These are phyloP conservation scores for Pelagia noctiluca DNA, from an alignment of 30 jellyfish, hydroid and myxozoan species.

Conservation along the genomic window DNA sequence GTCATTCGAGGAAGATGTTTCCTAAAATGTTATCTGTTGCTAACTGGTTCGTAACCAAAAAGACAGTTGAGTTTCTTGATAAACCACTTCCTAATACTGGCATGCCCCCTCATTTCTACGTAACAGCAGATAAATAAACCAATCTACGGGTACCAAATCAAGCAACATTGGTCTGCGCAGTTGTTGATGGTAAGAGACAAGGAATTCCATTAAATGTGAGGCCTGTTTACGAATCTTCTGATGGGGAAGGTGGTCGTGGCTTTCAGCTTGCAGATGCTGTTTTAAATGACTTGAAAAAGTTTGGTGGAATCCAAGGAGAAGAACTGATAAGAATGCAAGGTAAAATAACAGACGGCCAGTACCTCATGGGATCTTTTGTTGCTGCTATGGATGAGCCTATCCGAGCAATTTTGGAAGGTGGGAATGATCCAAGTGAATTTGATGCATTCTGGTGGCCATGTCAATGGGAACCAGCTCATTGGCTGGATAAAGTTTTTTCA, in stretches of 20 bases:
- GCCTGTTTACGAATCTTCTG: slow-evolving; percentile 37
- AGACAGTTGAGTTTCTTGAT: background rate
- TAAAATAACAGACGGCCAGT: too few relatives aligned
- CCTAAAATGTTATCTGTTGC: too few relatives aligned
- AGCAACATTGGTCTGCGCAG: slow-evolving; percentile 40
- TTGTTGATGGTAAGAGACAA: slow-evolving; percentile 43
- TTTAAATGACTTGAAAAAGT: background rate
- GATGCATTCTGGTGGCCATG: slow-evolving; percentile 57
- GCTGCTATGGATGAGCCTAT: slow-evolving; percentile 31
- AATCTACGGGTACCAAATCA: slow-evolving; percentile 15
- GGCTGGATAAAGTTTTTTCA: slow-evolving; percentile 45
- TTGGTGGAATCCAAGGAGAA: background rate
- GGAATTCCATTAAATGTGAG: slow-evolving; percentile 11
- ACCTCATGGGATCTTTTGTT: too few relatives aligned
- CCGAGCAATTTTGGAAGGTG: background rate
- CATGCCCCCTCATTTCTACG: background rate
- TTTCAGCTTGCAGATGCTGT: slow-evolving; percentile 22
- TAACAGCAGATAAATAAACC: slow-evolving; percentile 23
- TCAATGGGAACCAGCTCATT: slow-evolving; percentile 50
- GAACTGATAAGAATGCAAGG: slow-evolving; percentile 33
- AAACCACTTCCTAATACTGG: background rate
- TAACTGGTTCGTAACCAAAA: too few relatives aligned
- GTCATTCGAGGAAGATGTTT: too few relatives aligned
- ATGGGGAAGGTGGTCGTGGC: slow-evolving; percentile 35
- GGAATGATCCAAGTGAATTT: background rate